These are phyloP conservation scores for Clunio marinus DNA, from an alignment of 2,888 invertebrate genomes.

Conservation along the genomic window DNA sequence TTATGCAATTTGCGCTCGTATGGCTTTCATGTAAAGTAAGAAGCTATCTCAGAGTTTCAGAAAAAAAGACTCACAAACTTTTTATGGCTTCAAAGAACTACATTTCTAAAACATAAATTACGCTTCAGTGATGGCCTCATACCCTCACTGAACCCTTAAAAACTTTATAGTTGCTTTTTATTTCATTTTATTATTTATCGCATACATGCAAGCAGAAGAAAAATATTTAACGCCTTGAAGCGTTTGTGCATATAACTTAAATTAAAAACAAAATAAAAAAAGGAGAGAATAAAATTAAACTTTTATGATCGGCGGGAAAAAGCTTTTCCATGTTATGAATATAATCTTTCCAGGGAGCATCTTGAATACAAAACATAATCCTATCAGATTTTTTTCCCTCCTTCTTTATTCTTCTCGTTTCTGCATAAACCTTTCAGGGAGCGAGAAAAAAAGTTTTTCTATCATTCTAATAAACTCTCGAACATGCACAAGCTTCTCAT, in stretches of 20 bases:
- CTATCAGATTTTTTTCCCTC: slow-evolving; percentile 12
- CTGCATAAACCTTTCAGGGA: not conserved
- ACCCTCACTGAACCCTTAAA: not conserved
- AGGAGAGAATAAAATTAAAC: slow-evolving; percentile 29
- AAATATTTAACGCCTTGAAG: slow-evolving; percentile 9
- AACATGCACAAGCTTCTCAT: slow-evolving; percentile 19
- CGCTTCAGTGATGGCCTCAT: not conserved
- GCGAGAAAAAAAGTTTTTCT: slow-evolving; percentile 21
- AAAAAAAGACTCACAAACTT: not conserved
- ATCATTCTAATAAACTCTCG: slow-evolving; percentile 27
- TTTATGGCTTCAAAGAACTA: slow-evolving; percentile 23
- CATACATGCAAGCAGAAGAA: slow-evolving; percentile 7
- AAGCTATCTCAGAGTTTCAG: not conserved
- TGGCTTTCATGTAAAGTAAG: slow-evolving; percentile 14
- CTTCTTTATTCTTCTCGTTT: not conserved
- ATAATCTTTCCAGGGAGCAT: slow-evolving; percentile 37
- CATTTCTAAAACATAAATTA: slow-evolving; percentile 19
- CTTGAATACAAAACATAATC: slow-evolving; percentile 37
- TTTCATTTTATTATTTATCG: slow-evolving; percentile 19
- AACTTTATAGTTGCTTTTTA: slow-evolving; percentile 22
- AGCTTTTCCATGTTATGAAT: slow-evolving; percentile 37
- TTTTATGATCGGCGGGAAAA: slow-evolving; percentile 33
- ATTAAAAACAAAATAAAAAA: slow-evolving; percentile 29
- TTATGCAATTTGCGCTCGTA: slow-evolving; percentile 33
- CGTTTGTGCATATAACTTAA: slow-evolving; percentile 23